These are phyloP conservation scores for Otolemur garnettii DNA, from an alignment of 2,113 vertebrate genomes.

Conservation along the genomic window DNA sequence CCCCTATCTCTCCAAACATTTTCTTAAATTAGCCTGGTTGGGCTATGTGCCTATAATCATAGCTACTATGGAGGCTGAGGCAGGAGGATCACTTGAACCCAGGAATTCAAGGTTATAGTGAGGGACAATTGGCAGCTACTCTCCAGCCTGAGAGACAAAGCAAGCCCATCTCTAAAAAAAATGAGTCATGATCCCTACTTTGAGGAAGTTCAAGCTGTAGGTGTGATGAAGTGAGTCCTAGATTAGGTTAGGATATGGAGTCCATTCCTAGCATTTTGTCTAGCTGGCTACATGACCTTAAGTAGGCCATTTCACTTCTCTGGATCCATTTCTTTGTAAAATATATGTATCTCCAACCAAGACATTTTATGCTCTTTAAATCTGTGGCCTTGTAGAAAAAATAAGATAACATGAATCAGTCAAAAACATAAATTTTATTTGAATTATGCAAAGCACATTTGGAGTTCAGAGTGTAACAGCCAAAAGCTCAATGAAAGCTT, in stretches of 20 bases:
- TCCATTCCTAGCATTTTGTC: background rate
- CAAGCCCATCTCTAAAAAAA: too few species aligned
- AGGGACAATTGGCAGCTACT: too few species aligned
- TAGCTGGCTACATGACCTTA: background rate
- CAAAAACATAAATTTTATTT: constrained; percentile 35
- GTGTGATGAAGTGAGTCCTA: constrained; percentile 7
- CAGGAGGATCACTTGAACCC: too few species aligned
- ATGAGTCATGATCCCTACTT: background rate
- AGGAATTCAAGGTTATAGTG: too few species aligned
- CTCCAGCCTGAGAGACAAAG: too few species aligned
- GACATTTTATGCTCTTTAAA: background rate
- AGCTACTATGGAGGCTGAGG: too few species aligned
- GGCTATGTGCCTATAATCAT: too few species aligned
- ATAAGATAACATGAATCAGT: background rate
- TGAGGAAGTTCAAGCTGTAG: constrained; percentile 28
- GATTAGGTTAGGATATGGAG: background rate
- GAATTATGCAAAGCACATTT: background rate
- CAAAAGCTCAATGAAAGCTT: background rate
- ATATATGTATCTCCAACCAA: too few species aligned
- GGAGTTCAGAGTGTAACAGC: constrained; percentile 13
- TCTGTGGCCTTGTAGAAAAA: constrained; percentile 25
- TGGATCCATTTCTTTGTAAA: background rate
- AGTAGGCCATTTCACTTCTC: background rate
- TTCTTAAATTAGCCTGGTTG: too few species aligned
- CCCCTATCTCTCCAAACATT: too few species aligned